These are phyloP conservation scores for Fregata magnificens DNA, from an alignment of 2,113 vertebrate genomes.

Conservation along the genomic window DNA sequence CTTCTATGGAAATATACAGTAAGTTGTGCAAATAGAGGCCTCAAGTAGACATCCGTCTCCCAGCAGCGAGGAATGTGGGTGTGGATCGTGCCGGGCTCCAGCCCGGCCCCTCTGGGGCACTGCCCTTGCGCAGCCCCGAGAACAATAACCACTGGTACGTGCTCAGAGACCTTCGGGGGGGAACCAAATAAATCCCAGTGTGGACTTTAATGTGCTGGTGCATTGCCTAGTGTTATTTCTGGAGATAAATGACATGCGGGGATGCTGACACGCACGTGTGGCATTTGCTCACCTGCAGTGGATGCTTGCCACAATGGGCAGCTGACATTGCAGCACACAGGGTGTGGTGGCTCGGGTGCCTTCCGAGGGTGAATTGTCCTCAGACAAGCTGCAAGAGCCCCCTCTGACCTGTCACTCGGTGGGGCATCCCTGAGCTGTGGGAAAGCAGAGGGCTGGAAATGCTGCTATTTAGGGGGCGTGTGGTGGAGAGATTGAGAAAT, in stretches of 20 bases:
- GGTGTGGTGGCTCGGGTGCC: rapidly evolving
- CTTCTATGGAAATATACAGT: constrained; percentile 53
- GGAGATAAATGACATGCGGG: neutral
- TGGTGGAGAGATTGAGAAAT: neutral
- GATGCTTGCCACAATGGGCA: rapidly evolving
- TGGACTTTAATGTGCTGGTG: neutral
- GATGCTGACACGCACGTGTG: rapidly evolving
- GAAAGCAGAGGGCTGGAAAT: neutral
- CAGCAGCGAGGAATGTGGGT: constrained; percentile 62
- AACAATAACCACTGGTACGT: neutral
- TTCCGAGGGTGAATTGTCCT: rapidly evolving
- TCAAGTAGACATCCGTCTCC: constrained; percentile 27
- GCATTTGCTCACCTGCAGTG: neutral
- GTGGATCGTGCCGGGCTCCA: constrained; percentile 3
- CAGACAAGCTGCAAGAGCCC: neutral
- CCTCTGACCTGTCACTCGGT: neutral
- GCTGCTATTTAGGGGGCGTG: rapidly evolving
- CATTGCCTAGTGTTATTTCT: rapidly evolving
- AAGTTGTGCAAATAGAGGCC: constrained; percentile 29
- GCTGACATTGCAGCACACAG: neutral
- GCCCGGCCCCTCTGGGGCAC: neutral
- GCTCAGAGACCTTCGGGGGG: neutral
- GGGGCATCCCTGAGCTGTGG: neutral
- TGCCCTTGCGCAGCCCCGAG: neutral
- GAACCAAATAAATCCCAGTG: neutral